Percentiles rank a stretch among this genome's conserved stretches.
Evolutionary conservation across 2,888 invertebrate genomes (phyloP).

Genomic region (Bimastos eiseni): DNA sequence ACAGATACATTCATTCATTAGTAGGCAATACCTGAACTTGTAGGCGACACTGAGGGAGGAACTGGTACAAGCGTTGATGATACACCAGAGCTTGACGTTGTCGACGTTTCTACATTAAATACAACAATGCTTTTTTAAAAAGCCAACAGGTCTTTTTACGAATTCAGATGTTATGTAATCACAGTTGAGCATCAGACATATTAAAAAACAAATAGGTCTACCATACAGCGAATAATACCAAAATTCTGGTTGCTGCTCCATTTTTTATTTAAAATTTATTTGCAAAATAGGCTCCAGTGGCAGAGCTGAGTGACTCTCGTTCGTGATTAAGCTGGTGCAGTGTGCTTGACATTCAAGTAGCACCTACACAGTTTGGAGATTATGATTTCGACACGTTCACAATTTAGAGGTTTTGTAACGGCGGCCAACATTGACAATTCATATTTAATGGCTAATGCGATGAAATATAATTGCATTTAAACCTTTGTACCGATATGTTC

Average conservation of each 20-base stretch:
- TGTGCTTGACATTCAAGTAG: too few species aligned
- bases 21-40: neutral
- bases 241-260: too few species aligned
- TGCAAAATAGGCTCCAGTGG: too few species aligned
- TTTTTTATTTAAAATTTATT: too few species aligned
- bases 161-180: neutral
- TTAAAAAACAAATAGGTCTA: too few species aligned
- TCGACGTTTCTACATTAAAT: constrained; percentile 3
- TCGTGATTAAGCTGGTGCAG: too few species aligned
- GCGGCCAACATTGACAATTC: neutral
- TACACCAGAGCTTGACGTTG: neutral
- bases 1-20: neutral
- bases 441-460: neutral
- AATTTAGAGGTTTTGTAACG: neutral
- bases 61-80: neutral
- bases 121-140: neutral
- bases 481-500: too few species aligned
- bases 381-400: too few species aligned
- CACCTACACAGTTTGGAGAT: too few species aligned
- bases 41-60: neutral
- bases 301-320: too few species aligned
- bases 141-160: neutral
- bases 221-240: too few species aligned
- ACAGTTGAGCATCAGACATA: neutral
- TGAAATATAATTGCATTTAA: neutral